Percentiles rank a stretch among this genome's conserved stretches.
These are phyloP conservation scores for human DNA, from an alignment of 2,113 vertebrate genomes.

Conservation along the genomic window DNA sequence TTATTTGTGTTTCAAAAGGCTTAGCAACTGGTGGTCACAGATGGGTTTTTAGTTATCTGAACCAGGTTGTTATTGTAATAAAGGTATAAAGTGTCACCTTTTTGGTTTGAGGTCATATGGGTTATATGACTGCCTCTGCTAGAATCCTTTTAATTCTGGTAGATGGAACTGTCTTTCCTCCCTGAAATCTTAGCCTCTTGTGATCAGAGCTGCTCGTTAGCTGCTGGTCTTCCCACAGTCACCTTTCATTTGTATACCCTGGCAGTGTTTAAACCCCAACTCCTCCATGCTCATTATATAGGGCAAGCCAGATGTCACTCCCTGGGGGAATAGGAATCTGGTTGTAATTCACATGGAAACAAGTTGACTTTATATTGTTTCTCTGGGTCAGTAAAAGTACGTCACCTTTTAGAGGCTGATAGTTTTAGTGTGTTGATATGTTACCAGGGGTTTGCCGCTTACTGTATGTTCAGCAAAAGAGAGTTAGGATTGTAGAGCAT, in stretches of 20 bases:
- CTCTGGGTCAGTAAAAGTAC: neutral
- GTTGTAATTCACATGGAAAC: neutral
- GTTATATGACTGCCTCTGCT: neutral
- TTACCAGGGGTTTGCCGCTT: neutral
- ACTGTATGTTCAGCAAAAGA: neutral
- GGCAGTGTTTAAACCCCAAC: neutral
- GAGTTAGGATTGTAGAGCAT: neutral
- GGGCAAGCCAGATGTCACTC: neutral
- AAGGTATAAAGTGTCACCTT: neutral
- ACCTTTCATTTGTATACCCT: neutral
- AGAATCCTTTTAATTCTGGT: neutral
- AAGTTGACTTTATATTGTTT: neutral
- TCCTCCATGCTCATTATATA: neutral
- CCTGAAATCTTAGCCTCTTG: neutral
- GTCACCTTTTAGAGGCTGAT: neutral
- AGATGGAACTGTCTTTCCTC: neutral
- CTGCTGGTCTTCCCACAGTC: neutral
- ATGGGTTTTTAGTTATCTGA: neutral
- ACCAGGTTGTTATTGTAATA: neutral
- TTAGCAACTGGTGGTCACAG: neutral
- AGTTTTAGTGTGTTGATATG: neutral
- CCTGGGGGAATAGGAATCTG: neutral
- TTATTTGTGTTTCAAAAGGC: slow-evolving; percentile 10
- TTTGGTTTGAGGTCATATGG: neutral
- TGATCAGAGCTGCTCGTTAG: neutral